These are phyloP conservation scores for Drosophila kurseongensis DNA, from an alignment of 1,140 invertebrate species.

Conservation along the genomic window DNA sequence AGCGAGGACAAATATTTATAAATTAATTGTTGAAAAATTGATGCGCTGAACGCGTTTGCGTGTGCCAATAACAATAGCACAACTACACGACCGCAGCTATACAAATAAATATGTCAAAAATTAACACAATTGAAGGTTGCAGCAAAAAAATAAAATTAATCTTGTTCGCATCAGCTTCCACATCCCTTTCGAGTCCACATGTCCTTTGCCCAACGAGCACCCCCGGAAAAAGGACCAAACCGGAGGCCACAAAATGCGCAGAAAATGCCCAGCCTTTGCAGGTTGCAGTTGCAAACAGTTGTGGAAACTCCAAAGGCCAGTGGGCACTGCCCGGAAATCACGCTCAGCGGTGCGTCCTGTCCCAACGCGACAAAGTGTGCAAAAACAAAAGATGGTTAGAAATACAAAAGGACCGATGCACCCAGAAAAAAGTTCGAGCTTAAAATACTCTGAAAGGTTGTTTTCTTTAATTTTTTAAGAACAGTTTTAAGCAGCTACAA, in stretches of 20 bases:
- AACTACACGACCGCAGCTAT: conserved; percentile 4
- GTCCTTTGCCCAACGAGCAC: conserved; percentile 11
- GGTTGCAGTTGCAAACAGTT: conserved; percentile 20
- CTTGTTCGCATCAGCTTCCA: background rate
- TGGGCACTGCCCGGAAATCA: conserved; percentile 69
- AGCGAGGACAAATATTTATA: conserved; percentile 54
- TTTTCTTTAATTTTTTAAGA: too few relatives aligned
- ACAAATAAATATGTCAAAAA: conserved; percentile 56
- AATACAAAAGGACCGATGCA: background rate
- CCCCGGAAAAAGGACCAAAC: conserved; percentile 33
- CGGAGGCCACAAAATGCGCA: conserved; percentile 30
- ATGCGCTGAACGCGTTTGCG: conserved; percentile 20
- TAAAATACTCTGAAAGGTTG: background rate
- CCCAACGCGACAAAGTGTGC: conserved; percentile 56
- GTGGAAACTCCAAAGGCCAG: conserved; percentile 26
- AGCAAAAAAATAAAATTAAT: conserved; percentile 31
- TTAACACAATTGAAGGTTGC: conserved; percentile 60
- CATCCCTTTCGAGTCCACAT: background rate
- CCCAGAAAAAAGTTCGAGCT: conserved; percentile 2
- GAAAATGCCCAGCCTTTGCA: conserved; percentile 11
- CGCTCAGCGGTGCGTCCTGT: conserved; percentile 55
- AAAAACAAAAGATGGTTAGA: conserved; percentile 47
- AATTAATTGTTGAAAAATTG: conserved; percentile 64
- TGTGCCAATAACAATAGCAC: conserved; percentile 20
- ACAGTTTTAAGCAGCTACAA: too few relatives aligned